These are phyloP conservation scores for Tinea trinotella DNA, from an alignment of 2,888 invertebrate species.

Conservation along the genomic window DNA sequence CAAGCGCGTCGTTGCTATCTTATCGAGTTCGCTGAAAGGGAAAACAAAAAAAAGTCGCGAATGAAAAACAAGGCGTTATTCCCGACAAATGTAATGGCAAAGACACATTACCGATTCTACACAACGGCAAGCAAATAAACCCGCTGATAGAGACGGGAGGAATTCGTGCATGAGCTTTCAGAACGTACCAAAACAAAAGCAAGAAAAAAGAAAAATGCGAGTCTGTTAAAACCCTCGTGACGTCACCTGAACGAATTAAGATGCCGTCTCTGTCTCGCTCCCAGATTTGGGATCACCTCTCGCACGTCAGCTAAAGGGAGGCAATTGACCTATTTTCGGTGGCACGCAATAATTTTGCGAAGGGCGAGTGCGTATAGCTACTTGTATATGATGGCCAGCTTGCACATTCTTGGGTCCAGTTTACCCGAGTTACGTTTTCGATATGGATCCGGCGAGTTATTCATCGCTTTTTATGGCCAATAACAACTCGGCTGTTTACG, in stretches of 20 bases:
- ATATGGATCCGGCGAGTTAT: slow-evolving; percentile 26
- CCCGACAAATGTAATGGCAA: slow-evolving; percentile 29
- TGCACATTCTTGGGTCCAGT: slow-evolving; percentile 15
- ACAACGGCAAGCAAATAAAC: slow-evolving; percentile 31
- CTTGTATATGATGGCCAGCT: slow-evolving; percentile 2
- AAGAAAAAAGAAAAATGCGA: neutral
- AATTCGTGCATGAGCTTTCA: slow-evolving; percentile 29
- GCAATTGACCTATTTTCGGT: slow-evolving; percentile 71
- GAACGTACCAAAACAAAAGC: slow-evolving; percentile 22
- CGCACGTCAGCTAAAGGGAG: slow-evolving; percentile 41
- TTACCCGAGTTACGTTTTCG: slow-evolving; percentile 34
- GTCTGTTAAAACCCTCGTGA: slow-evolving; percentile 54
- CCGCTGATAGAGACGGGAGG: slow-evolving; percentile 30
- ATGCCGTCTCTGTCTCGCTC: slow-evolving; percentile 32
- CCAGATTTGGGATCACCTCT: slow-evolving; percentile 20
- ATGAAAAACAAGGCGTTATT: slow-evolving; percentile 27
- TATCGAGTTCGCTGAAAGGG: neutral
- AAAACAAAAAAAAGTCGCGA: neutral
- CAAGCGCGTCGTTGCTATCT: slow-evolving; percentile 10
- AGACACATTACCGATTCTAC: slow-evolving; percentile 38
- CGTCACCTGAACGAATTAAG: slow-evolving; percentile 67
- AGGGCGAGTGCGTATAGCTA: slow-evolving; percentile 34
- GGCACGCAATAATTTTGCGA: slow-evolving; percentile 64
- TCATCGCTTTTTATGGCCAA: slow-evolving; percentile 34
- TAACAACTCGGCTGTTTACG: slow-evolving; percentile 33